Conservation (phyloP, 2,113 vertebrate species). For the Glaucomys volans region DNA sequence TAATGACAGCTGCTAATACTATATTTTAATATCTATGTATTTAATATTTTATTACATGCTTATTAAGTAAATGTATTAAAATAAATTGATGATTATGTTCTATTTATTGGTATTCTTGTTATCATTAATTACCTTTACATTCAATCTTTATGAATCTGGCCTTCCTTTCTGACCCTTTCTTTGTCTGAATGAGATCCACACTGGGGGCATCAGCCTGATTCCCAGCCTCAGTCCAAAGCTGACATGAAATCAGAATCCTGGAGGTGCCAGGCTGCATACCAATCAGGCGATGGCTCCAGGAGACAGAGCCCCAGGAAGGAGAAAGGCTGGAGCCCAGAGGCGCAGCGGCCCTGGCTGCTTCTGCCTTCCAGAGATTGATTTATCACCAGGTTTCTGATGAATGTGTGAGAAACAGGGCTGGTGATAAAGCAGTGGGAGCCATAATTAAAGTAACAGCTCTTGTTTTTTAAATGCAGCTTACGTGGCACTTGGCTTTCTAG, state of each 20-base stretch:
- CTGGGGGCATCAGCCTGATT: conserved; percentile 74
- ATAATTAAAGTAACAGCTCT: conserved; percentile 88
- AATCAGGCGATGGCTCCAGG: conserved; percentile 75
- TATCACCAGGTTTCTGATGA: conserved; percentile 86
- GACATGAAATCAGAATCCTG: conserved; percentile 71
- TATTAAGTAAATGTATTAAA: conserved; percentile 34
- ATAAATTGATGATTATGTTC: background rate
- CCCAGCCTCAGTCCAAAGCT: conserved; percentile 75
- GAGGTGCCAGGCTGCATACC: conserved; percentile 78
- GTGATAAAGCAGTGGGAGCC: conserved; percentile 83
- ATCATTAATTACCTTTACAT: background rate
- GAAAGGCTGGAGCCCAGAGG: conserved; percentile 81
- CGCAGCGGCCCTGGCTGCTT: conserved; percentile 80
- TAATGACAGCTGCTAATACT: conserved; percentile 5
- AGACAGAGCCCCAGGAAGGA: conserved; percentile 57
- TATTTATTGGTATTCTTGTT: background rate
- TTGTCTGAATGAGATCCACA: conserved; percentile 57
- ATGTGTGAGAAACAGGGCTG: conserved; percentile 84
- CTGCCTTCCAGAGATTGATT: conserved; percentile 86
- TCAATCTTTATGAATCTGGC: background rate
- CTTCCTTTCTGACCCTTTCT: conserved; percentile 18
- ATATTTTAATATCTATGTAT: background rate
- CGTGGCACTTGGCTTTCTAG: conserved; percentile 64
- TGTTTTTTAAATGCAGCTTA: conserved; percentile 83
- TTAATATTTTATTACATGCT: conserved; percentile 37